Evolutionary conservation across 2,797 vertebrate species (phyloP).

Genomic region (Tokudaia muenninki): DNA sequence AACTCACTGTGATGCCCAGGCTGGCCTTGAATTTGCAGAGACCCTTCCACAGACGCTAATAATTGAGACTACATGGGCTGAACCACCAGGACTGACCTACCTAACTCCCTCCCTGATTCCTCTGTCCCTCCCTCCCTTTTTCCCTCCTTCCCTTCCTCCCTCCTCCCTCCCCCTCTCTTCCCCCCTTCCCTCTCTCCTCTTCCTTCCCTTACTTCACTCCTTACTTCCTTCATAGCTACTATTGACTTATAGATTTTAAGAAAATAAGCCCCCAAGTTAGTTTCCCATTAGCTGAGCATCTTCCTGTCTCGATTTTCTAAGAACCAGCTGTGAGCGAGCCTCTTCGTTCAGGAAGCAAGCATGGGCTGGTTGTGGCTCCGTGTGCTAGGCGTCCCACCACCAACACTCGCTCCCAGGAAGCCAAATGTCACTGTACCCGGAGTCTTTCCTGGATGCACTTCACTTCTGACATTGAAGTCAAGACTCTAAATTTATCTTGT

Average conservation of each 20-base stretch:
- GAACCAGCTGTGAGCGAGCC: background rate
- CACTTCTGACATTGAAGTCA: slow-evolving; percentile 46
- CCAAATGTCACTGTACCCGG: background rate
- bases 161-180: too few relatives aligned
- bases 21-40: background rate
- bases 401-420: background rate
- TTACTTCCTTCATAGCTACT: background rate
- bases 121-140: background rate
- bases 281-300: slow-evolving; percentile 3
- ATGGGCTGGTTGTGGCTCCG: background rate
- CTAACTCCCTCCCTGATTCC: background rate
- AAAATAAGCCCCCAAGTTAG: background rate
- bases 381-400: background rate
- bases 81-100: background rate
- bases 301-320: slow-evolving; percentile 5
- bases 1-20: background rate
- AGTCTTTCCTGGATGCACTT: slow-evolving; percentile 9
- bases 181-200: too few relatives aligned
- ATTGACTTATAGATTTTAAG: slow-evolving; percentile 34
- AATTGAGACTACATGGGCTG: background rate
- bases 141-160: background rate
- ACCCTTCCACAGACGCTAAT: background rate
- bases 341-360: background rate
- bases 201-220: too few relatives aligned
- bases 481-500: slow-evolving; percentile 58